Evolutionary conservation across 2,888 invertebrate species (phyloP).

Genomic region (Andrena hattorfiana): DNA sequence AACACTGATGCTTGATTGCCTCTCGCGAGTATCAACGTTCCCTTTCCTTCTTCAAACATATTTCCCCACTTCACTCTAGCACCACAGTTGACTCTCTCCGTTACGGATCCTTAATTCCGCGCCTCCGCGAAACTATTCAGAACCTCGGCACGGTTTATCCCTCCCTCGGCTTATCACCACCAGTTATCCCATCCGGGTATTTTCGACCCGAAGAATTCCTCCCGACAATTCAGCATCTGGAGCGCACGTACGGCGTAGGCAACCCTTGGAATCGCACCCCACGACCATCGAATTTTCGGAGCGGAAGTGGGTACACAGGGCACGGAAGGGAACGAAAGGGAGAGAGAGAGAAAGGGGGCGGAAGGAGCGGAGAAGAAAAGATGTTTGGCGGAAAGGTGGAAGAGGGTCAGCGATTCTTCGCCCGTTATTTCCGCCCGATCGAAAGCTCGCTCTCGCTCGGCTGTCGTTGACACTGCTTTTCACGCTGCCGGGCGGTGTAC

Average conservation of each 20-base stretch:
- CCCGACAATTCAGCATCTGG: constrained; percentile 4
- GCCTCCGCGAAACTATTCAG: not conserved
- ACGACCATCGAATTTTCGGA: not conserved
- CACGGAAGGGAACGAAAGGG: not conserved
- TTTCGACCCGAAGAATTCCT: constrained; percentile 7
- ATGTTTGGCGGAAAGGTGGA: constrained; percentile 10
- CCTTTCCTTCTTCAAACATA: not conserved
- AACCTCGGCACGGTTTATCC: not conserved
- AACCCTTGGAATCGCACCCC: not conserved
- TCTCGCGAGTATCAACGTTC: not conserved
- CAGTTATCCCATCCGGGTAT: constrained; percentile 29
- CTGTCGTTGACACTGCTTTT: constrained; percentile 71
- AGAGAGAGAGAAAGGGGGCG: not conserved
- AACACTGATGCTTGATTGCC: too few species aligned
- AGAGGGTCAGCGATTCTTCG: constrained; percentile 69
- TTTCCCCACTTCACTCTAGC: not conserved
- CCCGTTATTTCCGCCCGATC: constrained; percentile 73
- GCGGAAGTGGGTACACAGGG: not conserved
- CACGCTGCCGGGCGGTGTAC: constrained; percentile 37
- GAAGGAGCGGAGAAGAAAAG: constrained; percentile 17
- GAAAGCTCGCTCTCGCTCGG: constrained; percentile 53
- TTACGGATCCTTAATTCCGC: constrained; percentile 19
- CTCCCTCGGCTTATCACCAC: constrained; percentile 2
- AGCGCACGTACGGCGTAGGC: not conserved
- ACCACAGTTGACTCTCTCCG: not conserved